Evolutionary conservation across 2,888 invertebrate species (phyloP).

Genomic region (Drosophila nr. fundita): DNA sequence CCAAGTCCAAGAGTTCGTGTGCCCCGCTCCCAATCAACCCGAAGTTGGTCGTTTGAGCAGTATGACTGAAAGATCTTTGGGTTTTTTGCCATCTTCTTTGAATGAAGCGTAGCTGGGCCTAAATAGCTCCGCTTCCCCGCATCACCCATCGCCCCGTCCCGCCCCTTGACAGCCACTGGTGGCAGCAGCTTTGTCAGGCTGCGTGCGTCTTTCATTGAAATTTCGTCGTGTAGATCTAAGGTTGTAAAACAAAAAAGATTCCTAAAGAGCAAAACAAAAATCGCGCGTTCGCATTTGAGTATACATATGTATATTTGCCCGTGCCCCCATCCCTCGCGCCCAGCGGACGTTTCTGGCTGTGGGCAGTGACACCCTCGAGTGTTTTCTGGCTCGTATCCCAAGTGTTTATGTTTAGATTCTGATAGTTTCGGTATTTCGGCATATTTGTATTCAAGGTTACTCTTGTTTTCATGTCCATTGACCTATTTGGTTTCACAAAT

Average conservation of each 20-base stretch:
- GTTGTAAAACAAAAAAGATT: slow-evolving; percentile 39
- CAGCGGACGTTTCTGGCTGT: neutral
- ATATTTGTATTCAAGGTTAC: slow-evolving; percentile 74
- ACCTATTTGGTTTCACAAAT: slow-evolving; percentile 73
- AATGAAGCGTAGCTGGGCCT: slow-evolving; percentile 51
- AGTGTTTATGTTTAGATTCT: slow-evolving; percentile 75
- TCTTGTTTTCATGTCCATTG: slow-evolving; percentile 80
- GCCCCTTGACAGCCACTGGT: slow-evolving; percentile 1
- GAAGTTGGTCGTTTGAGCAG: neutral
- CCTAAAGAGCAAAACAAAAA: slow-evolving; percentile 39
- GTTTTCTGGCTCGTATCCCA: slow-evolving; percentile 34
- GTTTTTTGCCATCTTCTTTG: slow-evolving; percentile 74
- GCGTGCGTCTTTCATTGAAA: slow-evolving; percentile 41
- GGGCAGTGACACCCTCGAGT: slow-evolving; percentile 10
- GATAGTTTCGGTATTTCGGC: slow-evolving; percentile 32
- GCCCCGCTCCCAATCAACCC: neutral
- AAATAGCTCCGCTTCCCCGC: neutral
- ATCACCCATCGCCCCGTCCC: neutral
- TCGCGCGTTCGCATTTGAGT: slow-evolving; percentile 30
- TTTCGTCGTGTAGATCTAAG: slow-evolving; percentile 13
- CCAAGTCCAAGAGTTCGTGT: slow-evolving; percentile 4
- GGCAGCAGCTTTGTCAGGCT: slow-evolving; percentile 11
- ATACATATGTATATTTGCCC: neutral
- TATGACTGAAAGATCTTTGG: slow-evolving; percentile 69
- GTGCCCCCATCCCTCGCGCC: neutral